phyloP scores from a whole-genome alignment of 2,888 invertebrate genomes.

The Limnephilus lunatus region DNA sequence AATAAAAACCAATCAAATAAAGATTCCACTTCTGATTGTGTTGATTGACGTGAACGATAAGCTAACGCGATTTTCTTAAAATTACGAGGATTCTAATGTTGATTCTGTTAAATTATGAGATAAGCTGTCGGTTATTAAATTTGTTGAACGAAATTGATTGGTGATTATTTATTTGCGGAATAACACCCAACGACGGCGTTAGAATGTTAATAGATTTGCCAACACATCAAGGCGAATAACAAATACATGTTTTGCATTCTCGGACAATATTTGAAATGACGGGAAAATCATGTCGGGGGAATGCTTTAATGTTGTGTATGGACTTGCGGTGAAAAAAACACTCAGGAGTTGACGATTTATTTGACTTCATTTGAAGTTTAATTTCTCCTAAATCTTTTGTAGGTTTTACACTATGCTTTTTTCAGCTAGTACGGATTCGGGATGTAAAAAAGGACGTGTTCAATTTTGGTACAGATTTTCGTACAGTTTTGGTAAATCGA shows the following conservation, averaged over 20 bases:
- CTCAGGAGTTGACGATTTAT: background rate
- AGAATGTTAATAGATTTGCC: background rate
- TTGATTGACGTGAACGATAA: background rate
- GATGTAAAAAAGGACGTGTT: no score
- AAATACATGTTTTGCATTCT: background rate
- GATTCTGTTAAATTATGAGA: conserved; percentile 2
- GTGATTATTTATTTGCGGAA: background rate
- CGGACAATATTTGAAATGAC: background rate
- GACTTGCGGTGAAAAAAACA: background rate
- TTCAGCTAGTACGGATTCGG: no score
- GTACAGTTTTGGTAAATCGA: no score
- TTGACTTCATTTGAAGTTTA: background rate
- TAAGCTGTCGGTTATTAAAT: conserved; percentile 8
- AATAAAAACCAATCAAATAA: background rate
- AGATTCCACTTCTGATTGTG: background rate
- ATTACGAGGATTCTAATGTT: background rate
- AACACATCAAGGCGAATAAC: background rate
- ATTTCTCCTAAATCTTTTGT: background rate
- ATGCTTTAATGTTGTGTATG: background rate
- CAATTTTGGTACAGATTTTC: no score
- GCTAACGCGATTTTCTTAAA: background rate
- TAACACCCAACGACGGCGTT: background rate
- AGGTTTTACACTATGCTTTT: background rate
- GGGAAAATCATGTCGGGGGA: background rate
- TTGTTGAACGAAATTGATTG: conserved; percentile 8